Evolutionary conservation across 2,888 invertebrate species (phyloP).

Genomic region (Allygus modestus): DNA sequence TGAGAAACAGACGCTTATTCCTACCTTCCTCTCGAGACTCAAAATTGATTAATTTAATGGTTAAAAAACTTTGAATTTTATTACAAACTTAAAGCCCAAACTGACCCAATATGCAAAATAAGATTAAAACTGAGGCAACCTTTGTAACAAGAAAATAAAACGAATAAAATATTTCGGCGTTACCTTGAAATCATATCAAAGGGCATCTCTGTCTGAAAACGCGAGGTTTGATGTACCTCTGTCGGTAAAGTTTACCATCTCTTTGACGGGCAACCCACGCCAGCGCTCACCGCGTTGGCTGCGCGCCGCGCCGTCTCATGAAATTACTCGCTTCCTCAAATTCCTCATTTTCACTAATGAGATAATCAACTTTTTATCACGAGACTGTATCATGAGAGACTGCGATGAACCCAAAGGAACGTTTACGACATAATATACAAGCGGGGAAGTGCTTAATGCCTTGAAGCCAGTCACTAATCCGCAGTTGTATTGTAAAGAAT

Average conservation of each 20-base stretch:
- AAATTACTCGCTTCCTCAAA: background rate
- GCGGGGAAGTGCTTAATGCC: background rate
- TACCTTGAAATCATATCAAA: background rate
- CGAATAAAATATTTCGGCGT: background rate
- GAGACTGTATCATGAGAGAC: background rate
- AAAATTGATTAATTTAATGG: no score
- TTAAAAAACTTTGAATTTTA: no score
- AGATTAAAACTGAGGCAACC: no score
- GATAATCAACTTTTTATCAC: slow-evolving; percentile 22
- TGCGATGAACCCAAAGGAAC: background rate
- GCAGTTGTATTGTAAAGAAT: no score
- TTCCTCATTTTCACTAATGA: slow-evolving; percentile 19
- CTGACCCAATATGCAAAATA: no score
- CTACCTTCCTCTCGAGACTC: no score
- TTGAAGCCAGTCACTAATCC: no score
- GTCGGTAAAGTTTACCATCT: background rate
- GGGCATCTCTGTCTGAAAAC: background rate
- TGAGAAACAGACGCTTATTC: no score
- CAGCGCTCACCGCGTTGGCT: background rate
- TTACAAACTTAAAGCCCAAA: no score
- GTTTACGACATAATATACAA: background rate
- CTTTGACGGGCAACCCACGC: background rate
- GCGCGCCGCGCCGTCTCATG: background rate
- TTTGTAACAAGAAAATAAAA: background rate
- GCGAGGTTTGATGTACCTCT: background rate